Evolutionary conservation across 2,797 vertebrate species (phyloP).

Genomic region (Gastrophryne carolinensis): DNA sequence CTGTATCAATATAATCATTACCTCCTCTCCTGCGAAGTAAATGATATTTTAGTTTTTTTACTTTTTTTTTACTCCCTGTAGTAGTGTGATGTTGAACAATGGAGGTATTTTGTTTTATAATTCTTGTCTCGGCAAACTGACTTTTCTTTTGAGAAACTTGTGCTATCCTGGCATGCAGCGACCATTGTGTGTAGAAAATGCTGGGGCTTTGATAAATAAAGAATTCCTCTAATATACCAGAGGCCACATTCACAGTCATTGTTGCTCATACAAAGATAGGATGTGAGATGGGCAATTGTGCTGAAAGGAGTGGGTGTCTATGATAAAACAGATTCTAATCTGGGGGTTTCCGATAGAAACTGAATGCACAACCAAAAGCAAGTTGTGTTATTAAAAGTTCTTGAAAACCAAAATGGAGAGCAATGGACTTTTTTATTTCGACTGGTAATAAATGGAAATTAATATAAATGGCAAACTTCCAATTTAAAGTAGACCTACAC

Average conservation of each 20-base stretch:
- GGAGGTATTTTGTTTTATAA: too few species aligned
- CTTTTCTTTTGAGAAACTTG: background rate
- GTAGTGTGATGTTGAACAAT: too few species aligned
- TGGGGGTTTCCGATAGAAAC: background rate
- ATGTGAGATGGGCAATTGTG: slow-evolving; percentile 11
- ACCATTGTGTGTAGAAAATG: background rate
- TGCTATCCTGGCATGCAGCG: background rate
- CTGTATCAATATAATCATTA: too few species aligned
- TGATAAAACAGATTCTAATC: background rate
- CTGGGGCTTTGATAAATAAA: slow-evolving; percentile 3
- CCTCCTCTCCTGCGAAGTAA: too few species aligned
- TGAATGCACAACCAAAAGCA: background rate
- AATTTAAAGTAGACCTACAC: too few species aligned
- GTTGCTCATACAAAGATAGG: slow-evolving; percentile 21
- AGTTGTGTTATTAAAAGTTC: background rate
- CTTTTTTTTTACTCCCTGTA: too few species aligned
- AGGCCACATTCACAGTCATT: background rate
- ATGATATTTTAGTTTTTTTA: too few species aligned
- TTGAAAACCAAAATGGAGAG: background rate
- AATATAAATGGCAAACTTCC: too few species aligned
- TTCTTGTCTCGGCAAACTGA: too few species aligned
- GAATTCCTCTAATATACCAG: background rate
- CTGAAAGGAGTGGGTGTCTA: background rate
- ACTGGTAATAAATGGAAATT: too few species aligned
- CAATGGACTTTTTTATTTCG: background rate